Evolutionary conservation across 2,888 invertebrate species (phyloP).

Genomic region (Euplagia quadripunctaria): DNA sequence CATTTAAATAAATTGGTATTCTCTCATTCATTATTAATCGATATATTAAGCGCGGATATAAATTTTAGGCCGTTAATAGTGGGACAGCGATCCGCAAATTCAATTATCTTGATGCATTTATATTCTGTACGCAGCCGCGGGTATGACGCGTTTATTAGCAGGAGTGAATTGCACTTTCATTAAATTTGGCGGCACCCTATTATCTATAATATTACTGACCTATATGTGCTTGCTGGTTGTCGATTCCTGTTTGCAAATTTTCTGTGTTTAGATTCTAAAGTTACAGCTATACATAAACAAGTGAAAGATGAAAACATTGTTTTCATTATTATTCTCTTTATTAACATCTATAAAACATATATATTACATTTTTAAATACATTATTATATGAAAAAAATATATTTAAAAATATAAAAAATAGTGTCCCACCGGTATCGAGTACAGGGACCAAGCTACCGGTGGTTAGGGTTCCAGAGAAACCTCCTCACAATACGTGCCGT

Average conservation of each 20-base stretch:
- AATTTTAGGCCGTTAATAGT: not conserved
- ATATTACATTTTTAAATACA: too few species aligned
- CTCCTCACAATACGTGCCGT: too few species aligned
- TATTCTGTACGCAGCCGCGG: not conserved
- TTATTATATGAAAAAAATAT: too few species aligned
- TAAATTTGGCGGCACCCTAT: not conserved
- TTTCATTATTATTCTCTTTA: too few species aligned
- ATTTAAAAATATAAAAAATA: too few species aligned
- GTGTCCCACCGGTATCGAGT: too few species aligned
- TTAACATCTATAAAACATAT: too few species aligned
- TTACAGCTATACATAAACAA: not conserved
- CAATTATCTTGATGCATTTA: not conserved
- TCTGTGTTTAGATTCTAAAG: not conserved
- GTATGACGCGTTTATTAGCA: not conserved
- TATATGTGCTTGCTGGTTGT: not conserved
- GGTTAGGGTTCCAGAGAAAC: too few species aligned
- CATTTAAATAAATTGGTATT: not conserved
- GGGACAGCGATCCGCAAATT: not conserved
- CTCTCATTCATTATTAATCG: not conserved
- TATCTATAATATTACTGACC: not conserved
- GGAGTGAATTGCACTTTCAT: not conserved
- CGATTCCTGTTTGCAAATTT: not conserved
- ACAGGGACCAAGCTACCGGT: too few species aligned
- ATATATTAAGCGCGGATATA: not conserved
- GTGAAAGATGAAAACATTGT: too few species aligned